These are phyloP conservation scores for Prunella fulvescens DNA, from an alignment of 2,113 vertebrate species.

Conservation along the genomic window DNA sequence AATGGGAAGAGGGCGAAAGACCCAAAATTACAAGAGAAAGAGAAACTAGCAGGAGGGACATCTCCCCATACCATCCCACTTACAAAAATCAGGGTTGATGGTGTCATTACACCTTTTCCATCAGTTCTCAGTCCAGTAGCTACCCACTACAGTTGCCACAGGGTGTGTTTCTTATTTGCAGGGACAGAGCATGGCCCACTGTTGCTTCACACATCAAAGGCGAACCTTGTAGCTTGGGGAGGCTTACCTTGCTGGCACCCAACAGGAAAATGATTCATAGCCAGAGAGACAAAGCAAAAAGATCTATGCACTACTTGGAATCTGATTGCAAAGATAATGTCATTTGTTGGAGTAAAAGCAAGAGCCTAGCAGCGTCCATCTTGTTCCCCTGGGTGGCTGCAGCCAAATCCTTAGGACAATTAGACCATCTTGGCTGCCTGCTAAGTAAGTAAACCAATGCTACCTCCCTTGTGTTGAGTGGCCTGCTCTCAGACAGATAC, in stretches of 20 bases:
- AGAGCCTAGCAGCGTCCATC: too few species aligned
- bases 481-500: not conserved
- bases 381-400: too few species aligned
- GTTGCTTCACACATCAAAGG: not conserved
- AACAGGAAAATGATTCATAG: not conserved
- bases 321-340: not conserved
- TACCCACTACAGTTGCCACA: too few species aligned
- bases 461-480: not conserved
- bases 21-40: too few species aligned
- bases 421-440: not conserved
- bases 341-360: not conserved
- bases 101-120: too few species aligned
- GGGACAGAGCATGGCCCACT: not conserved
- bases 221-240: not conserved
- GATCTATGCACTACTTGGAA: not conserved
- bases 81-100: too few species aligned
- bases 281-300: not conserved
- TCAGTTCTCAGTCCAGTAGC: too few species aligned
- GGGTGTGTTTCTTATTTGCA: too few species aligned
- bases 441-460: not conserved
- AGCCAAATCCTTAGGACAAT: not conserved
- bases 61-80: too few species aligned
- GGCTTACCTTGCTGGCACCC: not conserved
- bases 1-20: too few species aligned
- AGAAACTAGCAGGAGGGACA: too few species aligned